A percentile compares a stretch with the other conserved stretches of the same genome.
These are phyloP conservation scores for Drosophila dunni DNA, from an alignment of 1,140 invertebrate genomes.

Conservation along the genomic window DNA sequence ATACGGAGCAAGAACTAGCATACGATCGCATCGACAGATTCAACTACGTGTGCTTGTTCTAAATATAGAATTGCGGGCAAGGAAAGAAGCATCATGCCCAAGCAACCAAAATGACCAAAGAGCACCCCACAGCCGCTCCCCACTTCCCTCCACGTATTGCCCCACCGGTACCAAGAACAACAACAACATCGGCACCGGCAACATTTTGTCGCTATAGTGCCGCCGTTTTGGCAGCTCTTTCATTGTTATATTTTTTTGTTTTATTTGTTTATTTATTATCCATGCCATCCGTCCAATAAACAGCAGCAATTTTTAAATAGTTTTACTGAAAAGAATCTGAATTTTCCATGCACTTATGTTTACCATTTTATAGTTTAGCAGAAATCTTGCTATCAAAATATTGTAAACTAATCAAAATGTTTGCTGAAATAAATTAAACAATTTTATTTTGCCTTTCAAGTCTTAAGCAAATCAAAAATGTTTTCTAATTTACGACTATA, in stretches of 20 bases:
- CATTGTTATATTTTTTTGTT: constrained; percentile 6
- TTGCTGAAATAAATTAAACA: neutral
- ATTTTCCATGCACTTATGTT: too few relatives aligned
- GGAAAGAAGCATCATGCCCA: constrained; percentile 60
- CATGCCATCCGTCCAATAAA: too few relatives aligned
- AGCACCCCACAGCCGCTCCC: constrained; percentile 23
- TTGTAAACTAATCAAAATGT: constrained; percentile 17
- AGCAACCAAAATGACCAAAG: constrained; percentile 53
- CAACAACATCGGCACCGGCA: constrained; percentile 6
- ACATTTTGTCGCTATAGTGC: constrained; percentile 16
- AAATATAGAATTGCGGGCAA: constrained; percentile 64
- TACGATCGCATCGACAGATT: constrained; percentile 66
- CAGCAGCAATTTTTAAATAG: too few relatives aligned
- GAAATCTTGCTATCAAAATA: neutral
- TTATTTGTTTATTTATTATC: neutral
- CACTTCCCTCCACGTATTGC: neutral
- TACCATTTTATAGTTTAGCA: neutral
- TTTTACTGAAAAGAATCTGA: too few relatives aligned
- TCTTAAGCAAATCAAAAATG: too few relatives aligned
- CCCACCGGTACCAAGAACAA: constrained; percentile 1
- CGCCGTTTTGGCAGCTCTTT: constrained; percentile 48
- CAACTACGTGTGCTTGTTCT: constrained; percentile 78
- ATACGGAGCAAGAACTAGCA: constrained; percentile 39
- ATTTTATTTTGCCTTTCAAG: too few relatives aligned
- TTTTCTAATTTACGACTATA: too few relatives aligned